phyloP scores from a whole-genome alignment of 1,140 invertebrate species.

The Drosophila pachea region DNA sequence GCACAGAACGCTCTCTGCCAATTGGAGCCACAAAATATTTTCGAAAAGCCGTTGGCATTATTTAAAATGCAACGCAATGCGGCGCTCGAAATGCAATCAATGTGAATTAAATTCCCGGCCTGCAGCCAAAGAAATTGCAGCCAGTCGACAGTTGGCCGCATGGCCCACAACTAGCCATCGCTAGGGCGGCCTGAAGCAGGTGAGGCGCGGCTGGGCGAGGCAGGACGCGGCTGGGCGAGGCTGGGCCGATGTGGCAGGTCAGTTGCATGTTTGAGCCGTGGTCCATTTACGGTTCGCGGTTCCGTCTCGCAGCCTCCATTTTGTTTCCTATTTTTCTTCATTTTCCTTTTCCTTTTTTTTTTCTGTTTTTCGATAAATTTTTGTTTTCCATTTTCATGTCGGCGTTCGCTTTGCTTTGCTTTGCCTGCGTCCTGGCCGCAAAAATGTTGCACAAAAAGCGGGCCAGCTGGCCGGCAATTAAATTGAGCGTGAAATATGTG shows the following conservation, averaged over 20 bases:
- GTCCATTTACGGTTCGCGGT: slow-evolving; percentile 23
- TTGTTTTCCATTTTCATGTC: neutral
- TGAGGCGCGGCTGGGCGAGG: neutral
- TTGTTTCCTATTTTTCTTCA: neutral
- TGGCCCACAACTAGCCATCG: slow-evolving; percentile 10
- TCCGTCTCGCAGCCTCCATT: slow-evolving; percentile 1
- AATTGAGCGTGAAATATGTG: slow-evolving; percentile 71
- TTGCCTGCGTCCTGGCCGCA: slow-evolving; percentile 40
- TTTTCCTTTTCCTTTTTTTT: neutral
- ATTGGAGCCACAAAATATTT: slow-evolving; percentile 47
- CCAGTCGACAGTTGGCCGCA: neutral
- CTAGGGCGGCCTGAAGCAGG: slow-evolving; percentile 1
- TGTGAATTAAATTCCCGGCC: slow-evolving; percentile 73
- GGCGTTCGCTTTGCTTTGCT: neutral
- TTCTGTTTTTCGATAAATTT: neutral
- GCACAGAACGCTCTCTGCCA: neutral
- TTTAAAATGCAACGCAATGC: slow-evolving; percentile 77
- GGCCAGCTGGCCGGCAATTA: slow-evolving; percentile 45
- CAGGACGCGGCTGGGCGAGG: neutral
- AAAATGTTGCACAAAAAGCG: slow-evolving; percentile 61
- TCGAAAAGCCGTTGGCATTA: slow-evolving; percentile 71
- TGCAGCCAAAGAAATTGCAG: slow-evolving; percentile 46
- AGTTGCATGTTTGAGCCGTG: slow-evolving; percentile 25
- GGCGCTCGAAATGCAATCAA: slow-evolving; percentile 74
- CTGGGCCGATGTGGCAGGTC: slow-evolving; percentile 11